Evolutionary conservation across 2,113 vertebrate species (phyloP).

Genomic region (Accipiter cooperii): DNA sequence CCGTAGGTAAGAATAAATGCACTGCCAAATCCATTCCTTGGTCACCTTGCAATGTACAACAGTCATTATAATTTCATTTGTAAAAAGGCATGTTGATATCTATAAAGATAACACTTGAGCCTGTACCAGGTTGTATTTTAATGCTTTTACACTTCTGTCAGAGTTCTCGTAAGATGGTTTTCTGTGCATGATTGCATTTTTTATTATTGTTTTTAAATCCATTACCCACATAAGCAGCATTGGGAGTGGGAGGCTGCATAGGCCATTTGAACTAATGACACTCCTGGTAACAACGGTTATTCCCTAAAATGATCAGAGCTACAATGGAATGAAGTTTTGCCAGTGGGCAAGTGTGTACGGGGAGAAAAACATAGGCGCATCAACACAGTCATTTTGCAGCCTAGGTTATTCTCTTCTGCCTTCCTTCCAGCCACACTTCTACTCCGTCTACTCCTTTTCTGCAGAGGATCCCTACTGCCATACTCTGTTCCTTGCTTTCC

Average conservation of each 20-base stretch:
- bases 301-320: background rate
- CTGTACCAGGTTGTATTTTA: background rate
- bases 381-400: background rate
- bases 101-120: background rate
- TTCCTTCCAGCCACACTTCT: background rate
- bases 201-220: background rate
- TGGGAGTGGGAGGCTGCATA: background rate
- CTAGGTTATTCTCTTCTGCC: background rate
- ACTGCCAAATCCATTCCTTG: background rate
- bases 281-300: background rate
- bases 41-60: background rate
- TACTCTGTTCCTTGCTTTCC: background rate
- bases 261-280: background rate
- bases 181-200: background rate
- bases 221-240: background rate
- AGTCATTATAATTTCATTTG: background rate
- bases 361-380: background rate
- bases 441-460: background rate
- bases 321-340: background rate
- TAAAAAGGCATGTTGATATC: background rate
- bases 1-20: background rate
- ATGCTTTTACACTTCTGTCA: background rate
- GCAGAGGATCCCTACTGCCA: background rate
- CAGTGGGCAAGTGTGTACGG: background rate
- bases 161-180: background rate